Base-by-base conservation (phyloP, 1,140 invertebrate species). In the Archivesica marissinica region DNA sequence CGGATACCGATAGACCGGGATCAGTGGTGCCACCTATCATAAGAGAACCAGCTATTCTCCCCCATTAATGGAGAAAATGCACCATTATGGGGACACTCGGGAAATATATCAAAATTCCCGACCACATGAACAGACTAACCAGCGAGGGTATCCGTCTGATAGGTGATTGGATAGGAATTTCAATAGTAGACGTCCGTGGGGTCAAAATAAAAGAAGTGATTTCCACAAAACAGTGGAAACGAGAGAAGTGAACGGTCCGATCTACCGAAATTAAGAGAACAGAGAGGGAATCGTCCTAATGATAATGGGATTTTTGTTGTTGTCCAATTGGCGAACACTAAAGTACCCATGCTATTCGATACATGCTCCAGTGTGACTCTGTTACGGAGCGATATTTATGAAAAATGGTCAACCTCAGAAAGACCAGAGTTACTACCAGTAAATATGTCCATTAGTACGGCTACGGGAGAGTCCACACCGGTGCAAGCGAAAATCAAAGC, bases 401-500 rank as follows among this genome's bases (percentile, higher is more conserved):
- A 39, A 30, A 35, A 2, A 44, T 47, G 39, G 20, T 41, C 23
- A 4, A 25, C 15, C 23, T 25, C 25, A 2, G 0, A 25, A 66
- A 64, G 20, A 70, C 75, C 61, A 50, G 7, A 28, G n/a, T 41
- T 80, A 13, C 15, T 33, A 11, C 70, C 56, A n/a, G 68, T 68
- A 15, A 35, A 81, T 13, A 39, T 52, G 9, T 85, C 66, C 33
- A 25, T 87, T 13, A 17, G 68, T 33, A 85, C 81, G n/a, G 86
- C 70, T 20, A 76, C 86, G n/a, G 81, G 82, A n/a, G 76, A 87
- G 20, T 54, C 39, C 44, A 52, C 75, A 23, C 76, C 86, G 17
- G 80, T 79, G 76, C 23, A 50, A n/a, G 81, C 44, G 0, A 77
- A 68, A 23, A 41, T 47, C 25, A 35, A 54, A n/a, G 13, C 74